Evolutionary conservation across 2,797 vertebrate species (phyloP).

Genomic region (Coregonus sp.): DNA sequence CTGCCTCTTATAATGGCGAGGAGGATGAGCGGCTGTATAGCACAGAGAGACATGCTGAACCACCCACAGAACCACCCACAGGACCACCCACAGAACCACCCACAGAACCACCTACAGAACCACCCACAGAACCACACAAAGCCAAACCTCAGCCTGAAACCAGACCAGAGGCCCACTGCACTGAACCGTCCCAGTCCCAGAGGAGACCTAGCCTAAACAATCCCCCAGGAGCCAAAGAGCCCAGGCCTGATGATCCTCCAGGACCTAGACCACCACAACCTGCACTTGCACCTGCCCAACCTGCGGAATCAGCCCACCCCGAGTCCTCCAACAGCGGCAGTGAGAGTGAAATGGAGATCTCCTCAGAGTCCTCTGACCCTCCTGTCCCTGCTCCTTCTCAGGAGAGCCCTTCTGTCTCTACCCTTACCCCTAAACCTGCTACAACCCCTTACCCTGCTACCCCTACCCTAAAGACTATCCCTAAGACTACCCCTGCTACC

Average conservation of each 20-base stretch:
- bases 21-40: constrained; percentile 88
- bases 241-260: neutral
- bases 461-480: neutral
- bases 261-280: constrained; percentile 33
- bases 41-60: constrained; percentile 83
- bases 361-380: constrained; percentile 61
- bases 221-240: neutral
- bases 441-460: neutral
- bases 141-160: neutral
- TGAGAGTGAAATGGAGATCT: constrained; percentile 71
- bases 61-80: constrained; percentile 38
- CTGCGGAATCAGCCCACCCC: constrained; percentile 31
- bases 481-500: neutral
- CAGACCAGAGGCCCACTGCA: constrained; percentile 41
- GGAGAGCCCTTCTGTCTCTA: constrained; percentile 3
- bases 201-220: constrained; percentile 45
- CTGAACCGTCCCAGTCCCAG: constrained; percentile 56
- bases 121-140: constrained; percentile 27
- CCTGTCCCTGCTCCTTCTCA: constrained; percentile 34
- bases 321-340: constrained; percentile 51
- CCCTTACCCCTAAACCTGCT: neutral
- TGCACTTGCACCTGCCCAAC: constrained; percentile 27
- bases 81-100: constrained; percentile 34
- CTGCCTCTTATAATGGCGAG: constrained; percentile 87
- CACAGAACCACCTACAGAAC: constrained; percentile 19